These are phyloP conservation scores for Amblyteles armatorius DNA, from an alignment of 2,888 invertebrate genomes.

Conservation along the genomic window DNA sequence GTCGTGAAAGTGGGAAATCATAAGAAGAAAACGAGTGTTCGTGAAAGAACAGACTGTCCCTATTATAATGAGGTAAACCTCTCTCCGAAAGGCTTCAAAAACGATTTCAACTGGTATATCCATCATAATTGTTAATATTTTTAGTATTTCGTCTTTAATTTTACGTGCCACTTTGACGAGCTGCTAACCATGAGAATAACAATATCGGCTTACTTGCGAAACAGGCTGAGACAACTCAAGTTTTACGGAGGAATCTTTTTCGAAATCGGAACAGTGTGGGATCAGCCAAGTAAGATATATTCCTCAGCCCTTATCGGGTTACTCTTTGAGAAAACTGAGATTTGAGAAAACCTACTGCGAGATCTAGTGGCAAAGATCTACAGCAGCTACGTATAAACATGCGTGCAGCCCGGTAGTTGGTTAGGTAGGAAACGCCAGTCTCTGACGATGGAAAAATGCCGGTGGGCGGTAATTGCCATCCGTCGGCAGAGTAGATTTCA, in stretches of 20 bases:
- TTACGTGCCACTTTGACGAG: constrained; percentile 86
- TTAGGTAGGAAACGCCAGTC: background rate
- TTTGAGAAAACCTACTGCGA: background rate
- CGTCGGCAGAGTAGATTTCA: constrained; percentile 26
- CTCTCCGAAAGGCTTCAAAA: background rate
- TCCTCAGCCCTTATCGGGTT: constrained; percentile 2
- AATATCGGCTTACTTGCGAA: constrained; percentile 86
- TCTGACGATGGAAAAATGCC: constrained; percentile 6
- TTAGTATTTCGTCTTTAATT: constrained; percentile 90
- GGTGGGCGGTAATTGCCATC: constrained; percentile 15
- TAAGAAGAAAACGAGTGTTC: constrained; percentile 87
- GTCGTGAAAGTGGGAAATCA: constrained; percentile 88
- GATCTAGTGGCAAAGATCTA: constrained; percentile 37
- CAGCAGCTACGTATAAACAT: background rate
- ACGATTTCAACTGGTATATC: background rate
- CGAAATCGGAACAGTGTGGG: constrained; percentile 90
- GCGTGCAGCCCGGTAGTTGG: background rate
- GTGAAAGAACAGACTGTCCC: constrained; percentile 87
- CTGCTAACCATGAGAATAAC: constrained; percentile 87
- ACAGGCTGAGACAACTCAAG: constrained; percentile 77
- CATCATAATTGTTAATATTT: constrained; percentile 66
- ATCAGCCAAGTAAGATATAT: constrained; percentile 87
- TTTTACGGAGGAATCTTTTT: constrained; percentile 87
- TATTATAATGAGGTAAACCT: constrained; percentile 88
- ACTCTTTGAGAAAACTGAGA: background rate